Conservation (phyloP, 2,797 vertebrate species). For the Galaxias olidus region DNA sequence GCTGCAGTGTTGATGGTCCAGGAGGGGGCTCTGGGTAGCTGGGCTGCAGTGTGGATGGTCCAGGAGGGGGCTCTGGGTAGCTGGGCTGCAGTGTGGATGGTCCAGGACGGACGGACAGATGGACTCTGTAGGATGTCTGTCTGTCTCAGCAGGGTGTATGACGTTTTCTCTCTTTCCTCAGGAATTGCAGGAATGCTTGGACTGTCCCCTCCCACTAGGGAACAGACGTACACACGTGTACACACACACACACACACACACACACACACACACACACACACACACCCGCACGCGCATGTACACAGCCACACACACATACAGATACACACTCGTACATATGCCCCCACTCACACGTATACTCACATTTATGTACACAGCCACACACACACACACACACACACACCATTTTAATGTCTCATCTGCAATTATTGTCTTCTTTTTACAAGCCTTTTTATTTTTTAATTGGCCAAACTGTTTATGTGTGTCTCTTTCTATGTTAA, state of each 20-base stretch:
- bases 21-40: not conserved
- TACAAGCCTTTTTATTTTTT: too few relatives aligned
- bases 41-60: not conserved
- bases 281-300: not conserved
- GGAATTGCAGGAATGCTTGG: constrained; percentile 64
- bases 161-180: constrained; percentile 57
- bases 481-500: too few relatives aligned
- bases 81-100: constrained; percentile 19
- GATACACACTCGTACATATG: too few relatives aligned
- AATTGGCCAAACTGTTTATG: too few relatives aligned
- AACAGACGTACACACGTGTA: constrained; percentile 26
- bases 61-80: too few relatives aligned
- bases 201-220: constrained; percentile 45
- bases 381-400: not conserved
- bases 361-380: too few relatives aligned
- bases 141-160: constrained; percentile 31
- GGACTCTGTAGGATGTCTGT: constrained; percentile 34
- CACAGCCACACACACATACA: constrained; percentile 10
- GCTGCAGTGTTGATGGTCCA: too few relatives aligned
- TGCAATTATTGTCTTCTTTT: too few relatives aligned
- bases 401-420: too few relatives aligned
- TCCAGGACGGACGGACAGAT: constrained; percentile 40
- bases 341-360: too few relatives aligned
- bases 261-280: constrained; percentile 1
- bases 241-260: constrained; percentile 17